Evolutionary conservation across 2,797 vertebrate species (phyloP).

Genomic region (Esox masquinongy): DNA sequence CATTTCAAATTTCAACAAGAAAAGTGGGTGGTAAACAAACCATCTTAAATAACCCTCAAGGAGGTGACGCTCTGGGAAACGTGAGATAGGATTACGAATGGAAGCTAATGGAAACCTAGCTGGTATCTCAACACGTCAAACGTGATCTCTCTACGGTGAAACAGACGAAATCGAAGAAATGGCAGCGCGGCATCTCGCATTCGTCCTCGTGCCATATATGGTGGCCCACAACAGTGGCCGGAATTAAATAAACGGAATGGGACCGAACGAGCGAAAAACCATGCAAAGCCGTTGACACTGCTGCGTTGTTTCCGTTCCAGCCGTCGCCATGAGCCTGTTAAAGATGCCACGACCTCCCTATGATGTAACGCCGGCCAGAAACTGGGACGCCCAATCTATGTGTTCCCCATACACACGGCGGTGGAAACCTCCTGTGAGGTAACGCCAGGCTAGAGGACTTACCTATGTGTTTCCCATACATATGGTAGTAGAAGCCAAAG

Average conservation of each 20-base stretch:
- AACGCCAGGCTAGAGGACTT: slow-evolving; percentile 1
- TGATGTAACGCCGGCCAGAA: background rate
- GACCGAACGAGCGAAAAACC: too few relatives aligned
- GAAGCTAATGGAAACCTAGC: background rate
- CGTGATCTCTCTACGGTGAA: background rate
- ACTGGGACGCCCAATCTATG: background rate
- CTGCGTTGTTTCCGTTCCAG: too few relatives aligned
- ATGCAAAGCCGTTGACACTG: too few relatives aligned
- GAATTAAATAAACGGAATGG: too few relatives aligned
- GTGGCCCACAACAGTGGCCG: too few relatives aligned
- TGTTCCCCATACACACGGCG: slow-evolving; percentile 33
- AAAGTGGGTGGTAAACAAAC: background rate
- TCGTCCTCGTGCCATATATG: background rate
- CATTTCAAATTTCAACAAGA: background rate
- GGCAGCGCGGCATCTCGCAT: background rate
- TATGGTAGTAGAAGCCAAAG: slow-evolving; percentile 46
- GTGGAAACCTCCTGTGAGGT: slow-evolving; percentile 12
- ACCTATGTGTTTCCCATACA: slow-evolving; percentile 47
- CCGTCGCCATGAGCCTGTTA: too few relatives aligned
- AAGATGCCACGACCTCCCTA: too few relatives aligned
- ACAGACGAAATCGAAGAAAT: background rate
- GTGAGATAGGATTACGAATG: background rate
- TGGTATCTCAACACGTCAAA: background rate
- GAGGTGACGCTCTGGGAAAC: background rate
- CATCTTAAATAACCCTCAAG: background rate